phyloP scores from a whole-genome alignment of 2,797 vertebrate genomes.

The Syngnathus rostellatus region DNA sequence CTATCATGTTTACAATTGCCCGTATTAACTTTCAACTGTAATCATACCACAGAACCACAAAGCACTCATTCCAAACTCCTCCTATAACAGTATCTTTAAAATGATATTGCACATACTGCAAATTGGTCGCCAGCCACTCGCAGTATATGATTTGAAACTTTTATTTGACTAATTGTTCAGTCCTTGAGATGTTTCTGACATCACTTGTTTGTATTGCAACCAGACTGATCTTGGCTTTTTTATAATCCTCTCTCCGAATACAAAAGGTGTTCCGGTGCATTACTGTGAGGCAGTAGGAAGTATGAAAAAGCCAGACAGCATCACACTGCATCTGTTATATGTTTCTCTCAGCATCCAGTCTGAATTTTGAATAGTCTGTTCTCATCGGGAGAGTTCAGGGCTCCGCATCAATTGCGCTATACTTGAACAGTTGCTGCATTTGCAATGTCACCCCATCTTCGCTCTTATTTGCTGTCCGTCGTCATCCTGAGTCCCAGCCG shows the following conservation, averaged over 20 bases:
- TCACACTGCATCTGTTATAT: slow-evolving; percentile 2
- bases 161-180: not conserved
- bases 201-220: not conserved
- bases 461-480: slow-evolving; percentile 27
- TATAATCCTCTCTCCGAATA: not conserved
- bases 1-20: not conserved
- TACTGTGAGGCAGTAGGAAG: not conserved
- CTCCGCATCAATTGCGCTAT: slow-evolving; percentile 16
- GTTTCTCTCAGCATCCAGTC: slow-evolving; percentile 5
- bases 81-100: not conserved
- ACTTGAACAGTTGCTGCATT: slow-evolving; percentile 16
- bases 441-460: slow-evolving; percentile 9
- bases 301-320: too few relatives aligned
- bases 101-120: not conserved
- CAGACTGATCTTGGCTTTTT: not conserved
- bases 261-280: not conserved
- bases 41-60: not conserved
- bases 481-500: not conserved
- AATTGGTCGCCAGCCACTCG: too few relatives aligned
- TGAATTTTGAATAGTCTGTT: slow-evolving; percentile 7
- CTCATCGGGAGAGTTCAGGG: slow-evolving; percentile 14
- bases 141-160: too few relatives aligned
- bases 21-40: not conserved
- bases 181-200: not conserved
- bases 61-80: not conserved